These are phyloP conservation scores for Helicoverpa armigera DNA, from an alignment of 1,140 invertebrate genomes.

Conservation along the genomic window DNA sequence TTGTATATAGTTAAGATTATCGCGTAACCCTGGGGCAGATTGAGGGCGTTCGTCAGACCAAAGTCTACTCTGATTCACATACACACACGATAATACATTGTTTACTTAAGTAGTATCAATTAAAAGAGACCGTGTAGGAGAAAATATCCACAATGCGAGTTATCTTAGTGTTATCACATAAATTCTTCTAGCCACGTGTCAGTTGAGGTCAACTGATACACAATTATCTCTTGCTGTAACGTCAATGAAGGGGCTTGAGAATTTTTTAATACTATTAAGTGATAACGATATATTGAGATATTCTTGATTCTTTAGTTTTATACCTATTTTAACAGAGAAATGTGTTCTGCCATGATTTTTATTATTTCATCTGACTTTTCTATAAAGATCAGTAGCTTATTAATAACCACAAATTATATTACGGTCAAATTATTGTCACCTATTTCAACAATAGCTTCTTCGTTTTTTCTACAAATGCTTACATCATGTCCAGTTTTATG, in stretches of 20 bases:
- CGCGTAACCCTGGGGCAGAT: constrained; percentile 60
- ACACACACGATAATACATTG: constrained; percentile 45
- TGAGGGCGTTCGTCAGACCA: constrained; percentile 60
- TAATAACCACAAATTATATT: neutral
- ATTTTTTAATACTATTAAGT: constrained; percentile 3
- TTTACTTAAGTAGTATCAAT: constrained; percentile 40
- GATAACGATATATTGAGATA: neutral
- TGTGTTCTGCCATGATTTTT: no score
- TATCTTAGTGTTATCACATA: constrained; percentile 41
- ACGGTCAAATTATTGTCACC: constrained; percentile 22
- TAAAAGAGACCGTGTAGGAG: constrained; percentile 10
- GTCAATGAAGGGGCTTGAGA: constrained; percentile 11
- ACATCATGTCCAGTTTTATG: constrained; percentile 56
- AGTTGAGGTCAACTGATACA: constrained; percentile 38
- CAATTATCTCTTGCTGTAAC: constrained; percentile 29
- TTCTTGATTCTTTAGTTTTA: neutral
- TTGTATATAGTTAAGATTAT: constrained; percentile 47
- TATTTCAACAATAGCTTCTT: constrained; percentile 59
- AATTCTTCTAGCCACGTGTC: constrained; percentile 48
- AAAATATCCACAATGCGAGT: constrained; percentile 42
- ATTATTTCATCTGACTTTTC: no score
- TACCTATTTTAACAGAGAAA: no score
- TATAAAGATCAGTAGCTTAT: neutral
- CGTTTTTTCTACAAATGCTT: constrained; percentile 58
- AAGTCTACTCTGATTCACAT: constrained; percentile 46